These are phyloP conservation scores for Siniperca obscura DNA, from an alignment of 2,797 vertebrate genomes.

Conservation along the genomic window DNA sequence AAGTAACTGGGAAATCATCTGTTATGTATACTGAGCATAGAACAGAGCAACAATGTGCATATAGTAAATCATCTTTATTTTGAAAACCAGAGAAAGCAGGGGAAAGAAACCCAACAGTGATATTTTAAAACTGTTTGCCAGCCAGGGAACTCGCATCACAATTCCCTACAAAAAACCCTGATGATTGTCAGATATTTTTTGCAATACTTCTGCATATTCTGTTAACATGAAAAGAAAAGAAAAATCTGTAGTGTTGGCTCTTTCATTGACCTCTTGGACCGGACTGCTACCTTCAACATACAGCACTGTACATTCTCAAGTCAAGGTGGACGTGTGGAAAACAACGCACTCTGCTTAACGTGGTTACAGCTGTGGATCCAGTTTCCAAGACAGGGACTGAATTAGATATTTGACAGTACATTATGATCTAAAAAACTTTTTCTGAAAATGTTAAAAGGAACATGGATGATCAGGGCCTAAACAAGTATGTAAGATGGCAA, in stretches of 20 bases:
- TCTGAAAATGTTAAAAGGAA: neutral
- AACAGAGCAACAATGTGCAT: slow-evolving; percentile 60
- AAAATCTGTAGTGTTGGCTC: slow-evolving; percentile 49
- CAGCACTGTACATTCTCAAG: slow-evolving; percentile 59
- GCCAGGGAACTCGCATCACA: slow-evolving; percentile 66
- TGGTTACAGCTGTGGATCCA: slow-evolving; percentile 27
- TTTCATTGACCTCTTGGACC: slow-evolving; percentile 47
- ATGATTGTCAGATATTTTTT: slow-evolving; percentile 86
- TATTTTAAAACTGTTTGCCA: slow-evolving; percentile 73
- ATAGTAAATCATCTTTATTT: slow-evolving; percentile 85
- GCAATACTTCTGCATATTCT: slow-evolving; percentile 84
- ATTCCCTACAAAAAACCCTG: slow-evolving; percentile 76
- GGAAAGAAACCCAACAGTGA: slow-evolving; percentile 73
- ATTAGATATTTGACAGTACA: neutral
- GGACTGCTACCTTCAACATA: slow-evolving; percentile 50
- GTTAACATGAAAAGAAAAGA: slow-evolving; percentile 53
- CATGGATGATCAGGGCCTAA: neutral
- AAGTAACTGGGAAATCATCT: neutral
- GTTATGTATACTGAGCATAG: slow-evolving; percentile 21
- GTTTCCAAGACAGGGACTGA: slow-evolving; percentile 33
- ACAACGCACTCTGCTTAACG: slow-evolving; percentile 25
- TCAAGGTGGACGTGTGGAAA: slow-evolving; percentile 54
- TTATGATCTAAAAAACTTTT: neutral
- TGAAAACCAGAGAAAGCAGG: slow-evolving; percentile 79
- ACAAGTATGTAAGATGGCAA: neutral